Evolutionary conservation across 2,888 invertebrate genomes (phyloP), one percentile per base, ranked within the genome.

Genomic region (Amiota mariae): DNA sequence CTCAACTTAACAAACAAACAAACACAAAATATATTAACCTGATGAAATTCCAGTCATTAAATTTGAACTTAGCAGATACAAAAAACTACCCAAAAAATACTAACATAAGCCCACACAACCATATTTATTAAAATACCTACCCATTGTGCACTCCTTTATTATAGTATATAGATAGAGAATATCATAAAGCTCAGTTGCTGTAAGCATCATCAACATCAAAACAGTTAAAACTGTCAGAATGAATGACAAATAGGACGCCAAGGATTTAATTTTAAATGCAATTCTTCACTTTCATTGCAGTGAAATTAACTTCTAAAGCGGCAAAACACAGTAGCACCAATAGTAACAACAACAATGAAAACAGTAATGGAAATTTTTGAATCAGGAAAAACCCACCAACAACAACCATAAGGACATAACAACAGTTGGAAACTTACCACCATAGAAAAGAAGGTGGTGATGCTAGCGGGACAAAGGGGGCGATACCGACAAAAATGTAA

Each of bases 191-290:
- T 6, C 36, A 36, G 36, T 36, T 36, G 18, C n/a, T 18, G 59
- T 36, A 36, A 59, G 59, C 59, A 68, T 51, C 51, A 68, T 51
- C 51, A 24, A 2, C 24, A 68, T 49, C 72, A 68, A 72, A 80
- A 80, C 80, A 80, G 79, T 83, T 85, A 78, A 36, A 82, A 77
- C 81, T 86, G 84, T 86, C 86, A 85, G 56, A 81, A 36, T 36
- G 36, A 83, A 79, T 84, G 84, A 84, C 85, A 84, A 84, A 84
- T 86, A 75, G 84, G 76, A 77, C 86, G 78, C 77, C 72, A 74
- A 79, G 85, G 84, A 84, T 86, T 84, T 86, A 77, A 84, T 85
- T 85, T 86, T 76, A 78, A 85, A 84, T 85, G 85, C 82, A 84
- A 75, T 74, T 80, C 75, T 57, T 72, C 72, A 49, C 68, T 79